phyloP scores from a whole-genome alignment of 2,797 vertebrate species.

The Cossypha dichroa region DNA sequence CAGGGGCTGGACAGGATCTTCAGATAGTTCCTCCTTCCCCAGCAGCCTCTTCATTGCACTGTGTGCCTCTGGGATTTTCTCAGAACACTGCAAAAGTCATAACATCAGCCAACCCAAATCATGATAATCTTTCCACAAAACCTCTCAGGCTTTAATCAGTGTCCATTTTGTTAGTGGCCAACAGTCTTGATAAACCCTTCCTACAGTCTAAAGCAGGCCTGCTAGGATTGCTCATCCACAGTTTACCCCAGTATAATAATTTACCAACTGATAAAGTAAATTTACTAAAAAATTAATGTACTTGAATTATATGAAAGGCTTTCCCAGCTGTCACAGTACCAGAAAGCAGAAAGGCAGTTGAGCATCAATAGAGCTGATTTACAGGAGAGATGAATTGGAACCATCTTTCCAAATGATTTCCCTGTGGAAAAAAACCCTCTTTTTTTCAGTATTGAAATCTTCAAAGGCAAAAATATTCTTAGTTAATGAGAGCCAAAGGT shows the following conservation, averaged over 20 bases:
- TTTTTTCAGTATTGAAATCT: background rate
- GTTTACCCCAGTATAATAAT: background rate
- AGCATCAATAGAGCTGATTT: background rate
- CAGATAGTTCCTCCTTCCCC: background rate
- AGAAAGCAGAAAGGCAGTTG: background rate
- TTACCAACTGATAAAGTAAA: background rate
- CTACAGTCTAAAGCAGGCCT: background rate
- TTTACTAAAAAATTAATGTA: background rate
- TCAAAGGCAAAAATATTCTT: background rate
- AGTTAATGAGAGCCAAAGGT: background rate
- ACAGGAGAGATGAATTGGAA: background rate
- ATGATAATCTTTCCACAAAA: background rate
- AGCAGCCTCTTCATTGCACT: background rate
- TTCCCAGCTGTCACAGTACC: background rate
- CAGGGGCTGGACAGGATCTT: background rate
- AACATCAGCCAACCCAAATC: rapidly evolving
- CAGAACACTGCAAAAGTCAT: background rate
- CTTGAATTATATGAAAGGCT: background rate
- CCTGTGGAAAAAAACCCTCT: background rate
- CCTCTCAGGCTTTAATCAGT: background rate
- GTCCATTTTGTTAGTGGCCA: background rate
- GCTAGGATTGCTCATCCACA: background rate
- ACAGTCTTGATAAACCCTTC: background rate
- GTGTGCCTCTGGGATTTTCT: background rate
- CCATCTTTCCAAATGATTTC: background rate